Evolutionary conservation across 2,113 vertebrate genomes (phyloP).

Genomic region (Indri indri): DNA sequence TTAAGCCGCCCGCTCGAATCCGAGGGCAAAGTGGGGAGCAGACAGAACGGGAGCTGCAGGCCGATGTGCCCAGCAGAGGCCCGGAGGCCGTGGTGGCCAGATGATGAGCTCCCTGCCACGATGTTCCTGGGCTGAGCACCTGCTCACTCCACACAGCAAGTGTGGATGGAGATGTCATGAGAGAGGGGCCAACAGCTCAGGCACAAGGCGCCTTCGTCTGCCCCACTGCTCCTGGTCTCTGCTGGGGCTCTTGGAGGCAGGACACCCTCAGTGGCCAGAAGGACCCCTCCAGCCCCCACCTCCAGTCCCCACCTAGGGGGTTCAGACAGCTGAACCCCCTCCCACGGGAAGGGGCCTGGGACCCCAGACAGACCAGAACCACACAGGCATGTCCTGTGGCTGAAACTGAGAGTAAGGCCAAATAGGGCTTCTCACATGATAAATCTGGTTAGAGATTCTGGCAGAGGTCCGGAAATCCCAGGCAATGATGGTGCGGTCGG

Average conservation of each 20-base stretch:
- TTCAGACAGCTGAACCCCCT: neutral
- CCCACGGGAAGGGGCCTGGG: neutral
- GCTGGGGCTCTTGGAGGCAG: neutral
- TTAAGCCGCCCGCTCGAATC: neutral
- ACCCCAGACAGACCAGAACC: neutral
- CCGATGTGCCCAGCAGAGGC: fast-evolving
- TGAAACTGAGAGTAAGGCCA: neutral
- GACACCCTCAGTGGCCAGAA: neutral
- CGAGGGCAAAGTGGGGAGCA: neutral
- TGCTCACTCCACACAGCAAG: fast-evolving
- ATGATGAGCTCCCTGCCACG: fast-evolving
- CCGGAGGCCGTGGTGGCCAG: fast-evolving
- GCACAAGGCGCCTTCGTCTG: neutral
- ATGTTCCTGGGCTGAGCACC: neutral
- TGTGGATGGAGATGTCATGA: fast-evolving
- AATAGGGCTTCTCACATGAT: slow-evolving; percentile 87
- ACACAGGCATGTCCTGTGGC: fast-evolving
- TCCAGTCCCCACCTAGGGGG: too few relatives aligned
- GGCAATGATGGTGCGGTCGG: slow-evolving; percentile 95
- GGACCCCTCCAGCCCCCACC: neutral
- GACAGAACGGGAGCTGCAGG: neutral
- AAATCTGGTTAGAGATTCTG: slow-evolving; percentile 98
- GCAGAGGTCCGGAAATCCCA: slow-evolving; percentile 96
- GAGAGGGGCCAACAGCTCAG: fast-evolving
- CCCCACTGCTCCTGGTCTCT: neutral